A percentile compares a stretch with the other conserved stretches of the same genome.
Evolutionary conservation across 2,888 invertebrate genomes (phyloP).

Genomic region (Lithophane socia): DNA sequence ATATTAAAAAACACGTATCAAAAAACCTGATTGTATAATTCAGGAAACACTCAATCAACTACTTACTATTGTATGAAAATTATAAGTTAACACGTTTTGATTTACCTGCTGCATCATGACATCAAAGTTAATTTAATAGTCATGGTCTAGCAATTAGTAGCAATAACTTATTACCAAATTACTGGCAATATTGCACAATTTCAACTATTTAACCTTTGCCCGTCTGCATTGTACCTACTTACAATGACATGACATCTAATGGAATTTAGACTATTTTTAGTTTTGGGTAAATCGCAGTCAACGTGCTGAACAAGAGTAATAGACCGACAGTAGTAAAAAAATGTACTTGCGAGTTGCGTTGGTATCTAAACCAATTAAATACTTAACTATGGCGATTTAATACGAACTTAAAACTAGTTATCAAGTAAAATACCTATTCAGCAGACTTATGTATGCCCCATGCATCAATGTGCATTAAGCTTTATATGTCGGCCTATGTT

Average conservation of each 20-base stretch:
- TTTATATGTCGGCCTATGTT: conserved; percentile 70
- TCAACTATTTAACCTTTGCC: not conserved
- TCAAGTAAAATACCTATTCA: conserved; percentile 45
- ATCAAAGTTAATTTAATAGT: conserved; percentile 32
- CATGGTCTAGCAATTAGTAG: conserved; percentile 22
- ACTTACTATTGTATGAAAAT: not conserved
- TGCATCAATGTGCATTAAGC: conserved; percentile 24
- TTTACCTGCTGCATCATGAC: conserved; percentile 3
- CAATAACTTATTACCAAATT: conserved; percentile 9
- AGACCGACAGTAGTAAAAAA: conserved; percentile 1
- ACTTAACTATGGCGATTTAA: conserved; percentile 60
- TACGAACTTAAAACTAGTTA: conserved; percentile 51
- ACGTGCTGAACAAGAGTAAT: not conserved
- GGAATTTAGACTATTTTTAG: not conserved
- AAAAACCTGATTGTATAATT: not conserved
- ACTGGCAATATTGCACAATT: not conserved
- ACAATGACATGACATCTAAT: not conserved
- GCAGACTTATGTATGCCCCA: conserved; percentile 23
- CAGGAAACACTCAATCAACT: not conserved
- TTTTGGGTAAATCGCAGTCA: not conserved
- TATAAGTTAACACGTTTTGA: not conserved
- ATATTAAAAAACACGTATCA: not conserved
- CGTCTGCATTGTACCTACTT: not conserved
- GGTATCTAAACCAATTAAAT: conserved; percentile 37
- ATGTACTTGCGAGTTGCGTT: conserved; percentile 17